phyloP scores from a whole-genome alignment of 2,797 vertebrate genomes.

The Lacerta bilineata region DNA sequence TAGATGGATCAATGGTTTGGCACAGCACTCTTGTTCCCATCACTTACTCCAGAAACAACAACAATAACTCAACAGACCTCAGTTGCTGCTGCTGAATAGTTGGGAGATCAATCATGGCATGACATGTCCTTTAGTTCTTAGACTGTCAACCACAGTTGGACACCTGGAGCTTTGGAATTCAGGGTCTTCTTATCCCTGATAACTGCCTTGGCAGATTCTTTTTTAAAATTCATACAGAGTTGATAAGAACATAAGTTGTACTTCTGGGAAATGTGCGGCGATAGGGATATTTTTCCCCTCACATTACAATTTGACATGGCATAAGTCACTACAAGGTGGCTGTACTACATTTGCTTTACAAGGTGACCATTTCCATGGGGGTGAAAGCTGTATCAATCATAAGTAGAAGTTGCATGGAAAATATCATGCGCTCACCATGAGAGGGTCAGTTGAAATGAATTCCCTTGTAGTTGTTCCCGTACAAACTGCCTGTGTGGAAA shows the following conservation, averaged over 20 bases:
- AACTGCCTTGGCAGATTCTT: not conserved
- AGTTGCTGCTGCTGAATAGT: not conserved
- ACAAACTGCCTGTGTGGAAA: not conserved
- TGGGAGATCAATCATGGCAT: not conserved
- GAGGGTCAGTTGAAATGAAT: not conserved
- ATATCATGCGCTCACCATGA: not conserved
- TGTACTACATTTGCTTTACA: not conserved
- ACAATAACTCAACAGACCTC: not conserved
- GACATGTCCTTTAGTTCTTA: not conserved
- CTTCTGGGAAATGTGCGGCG: not conserved
- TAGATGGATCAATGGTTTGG: no score
- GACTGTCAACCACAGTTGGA: not conserved
- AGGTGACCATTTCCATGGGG: not conserved
- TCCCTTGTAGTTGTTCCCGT: not conserved
- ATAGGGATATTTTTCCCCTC: not conserved
- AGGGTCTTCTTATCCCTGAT: not conserved
- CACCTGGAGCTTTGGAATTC: not conserved
- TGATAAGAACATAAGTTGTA: not conserved
- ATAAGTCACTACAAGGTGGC: not conserved
- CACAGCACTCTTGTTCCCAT: not conserved
- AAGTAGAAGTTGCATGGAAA: not conserved
- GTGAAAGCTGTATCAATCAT: not conserved
- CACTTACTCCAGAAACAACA: not conserved
- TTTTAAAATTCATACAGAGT: not conserved
- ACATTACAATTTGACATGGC: not conserved